These are phyloP conservation scores for Heliocidaris erythrogramma DNA, from an alignment of 35 echinoderm and acorn worm genomes.

Conservation along the genomic window DNA sequence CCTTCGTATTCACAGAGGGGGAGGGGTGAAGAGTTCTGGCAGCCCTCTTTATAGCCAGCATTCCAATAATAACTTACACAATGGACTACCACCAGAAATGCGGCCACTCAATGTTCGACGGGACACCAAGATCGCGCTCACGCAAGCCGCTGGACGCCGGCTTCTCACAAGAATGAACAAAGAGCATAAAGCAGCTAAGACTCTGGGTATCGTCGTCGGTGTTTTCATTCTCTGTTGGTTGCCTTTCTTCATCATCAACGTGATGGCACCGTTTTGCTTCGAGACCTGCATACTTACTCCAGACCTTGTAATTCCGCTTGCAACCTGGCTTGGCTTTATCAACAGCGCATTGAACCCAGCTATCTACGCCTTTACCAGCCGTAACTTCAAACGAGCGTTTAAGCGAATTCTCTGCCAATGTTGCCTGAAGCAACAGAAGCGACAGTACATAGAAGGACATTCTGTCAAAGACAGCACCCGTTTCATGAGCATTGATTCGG, in stretches of 20 bases:
- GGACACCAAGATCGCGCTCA: constrained; percentile 42
- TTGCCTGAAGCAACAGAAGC: constrained; percentile 46
- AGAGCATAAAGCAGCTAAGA: constrained; percentile 95
- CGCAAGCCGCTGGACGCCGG: constrained; percentile 50
- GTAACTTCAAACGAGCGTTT: constrained; percentile 89
- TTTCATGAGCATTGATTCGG: constrained; percentile 76
- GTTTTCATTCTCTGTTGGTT: constrained; percentile 96
- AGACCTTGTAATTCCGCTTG: constrained; percentile 55
- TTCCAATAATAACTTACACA: constrained; percentile 26
- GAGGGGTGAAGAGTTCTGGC: constrained; percentile 25
- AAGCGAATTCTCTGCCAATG: constrained; percentile 75
- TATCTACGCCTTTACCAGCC: constrained; percentile 88
- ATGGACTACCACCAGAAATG: background rate
- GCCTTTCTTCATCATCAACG: constrained; percentile 88
- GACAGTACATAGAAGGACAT: constrained; percentile 37
- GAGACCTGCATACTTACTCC: constrained; percentile 65
- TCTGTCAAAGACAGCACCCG: constrained; percentile 54
- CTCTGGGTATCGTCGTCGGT: constrained; percentile 92
- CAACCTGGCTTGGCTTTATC: constrained; percentile 94
- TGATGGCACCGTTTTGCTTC: constrained; percentile 63
- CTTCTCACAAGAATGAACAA: constrained; percentile 75
- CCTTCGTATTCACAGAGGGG: constrained; percentile 68
- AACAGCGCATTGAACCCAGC: constrained; percentile 95
- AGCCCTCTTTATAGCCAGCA: background rate
- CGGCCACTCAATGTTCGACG: constrained; percentile 16